These are phyloP conservation scores for Sardina pilchardus DNA, from an alignment of 2,113 vertebrate genomes.

Conservation along the genomic window DNA sequence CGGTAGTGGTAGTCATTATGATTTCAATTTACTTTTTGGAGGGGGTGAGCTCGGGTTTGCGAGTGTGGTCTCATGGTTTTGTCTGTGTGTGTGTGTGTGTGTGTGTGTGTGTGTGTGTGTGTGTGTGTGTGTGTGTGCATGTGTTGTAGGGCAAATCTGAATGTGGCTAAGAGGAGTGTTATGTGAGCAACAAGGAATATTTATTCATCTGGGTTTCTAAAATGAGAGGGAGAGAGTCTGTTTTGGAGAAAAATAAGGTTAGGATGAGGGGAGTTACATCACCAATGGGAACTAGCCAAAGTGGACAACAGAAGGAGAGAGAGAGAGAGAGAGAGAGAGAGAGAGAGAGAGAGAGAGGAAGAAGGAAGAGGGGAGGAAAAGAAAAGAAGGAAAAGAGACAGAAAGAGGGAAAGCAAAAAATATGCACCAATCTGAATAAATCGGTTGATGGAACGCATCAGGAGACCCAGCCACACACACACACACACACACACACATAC, in stretches of 20 bases:
- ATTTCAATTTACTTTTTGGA: conserved; percentile 17
- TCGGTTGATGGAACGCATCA: neutral
- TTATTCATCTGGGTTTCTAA: conserved; percentile 10
- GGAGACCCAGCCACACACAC: neutral
- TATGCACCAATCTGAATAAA: neutral
- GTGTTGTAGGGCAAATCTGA: neutral
- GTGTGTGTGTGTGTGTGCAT: neutral
- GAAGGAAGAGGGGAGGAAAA: neutral
- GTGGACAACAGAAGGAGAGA: neutral
- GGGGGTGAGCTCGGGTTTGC: neutral
- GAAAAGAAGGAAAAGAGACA: neutral
- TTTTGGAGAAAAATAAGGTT: conserved; percentile 8
- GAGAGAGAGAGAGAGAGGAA: neutral
- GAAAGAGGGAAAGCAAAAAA: neutral
- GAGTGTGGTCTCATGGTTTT: neutral
- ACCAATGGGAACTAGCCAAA: neutral
- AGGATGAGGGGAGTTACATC: neutral
- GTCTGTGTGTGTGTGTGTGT: neutral
- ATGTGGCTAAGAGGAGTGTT: conserved; percentile 5
- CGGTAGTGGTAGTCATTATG: conserved; percentile 12
- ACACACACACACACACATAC: neutral
- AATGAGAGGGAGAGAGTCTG: neutral
- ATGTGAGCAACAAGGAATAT: neutral
- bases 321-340: neutral
- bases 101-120: neutral